A percentile compares a stretch with the other conserved stretches of the same genome.
Evolutionary conservation across 2,888 invertebrate genomes (phyloP).

Genomic region (Mythimna lalbum): DNA sequence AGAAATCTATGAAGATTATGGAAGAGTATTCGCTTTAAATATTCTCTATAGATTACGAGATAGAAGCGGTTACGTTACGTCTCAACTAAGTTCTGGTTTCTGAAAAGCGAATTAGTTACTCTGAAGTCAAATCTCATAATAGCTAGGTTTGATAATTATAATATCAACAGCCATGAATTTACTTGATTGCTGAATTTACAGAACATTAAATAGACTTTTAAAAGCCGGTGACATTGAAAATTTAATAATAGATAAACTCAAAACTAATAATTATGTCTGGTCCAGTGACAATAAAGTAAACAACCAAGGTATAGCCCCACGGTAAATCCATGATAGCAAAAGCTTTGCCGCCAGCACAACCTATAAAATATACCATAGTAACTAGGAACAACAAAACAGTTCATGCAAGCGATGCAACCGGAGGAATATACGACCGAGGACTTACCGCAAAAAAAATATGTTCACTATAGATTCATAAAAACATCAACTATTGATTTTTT

Average conservation of each 20-base stretch:
- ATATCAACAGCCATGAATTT: too few species aligned
- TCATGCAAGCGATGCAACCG: neutral
- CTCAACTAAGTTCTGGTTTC: too few species aligned
- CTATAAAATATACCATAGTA: neutral
- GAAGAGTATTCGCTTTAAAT: too few species aligned
- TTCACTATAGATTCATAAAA: too few species aligned
- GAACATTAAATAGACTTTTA: too few species aligned
- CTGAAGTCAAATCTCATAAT: too few species aligned
- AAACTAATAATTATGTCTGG: neutral
- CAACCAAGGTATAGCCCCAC: slow-evolving; percentile 17
- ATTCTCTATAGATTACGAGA: too few species aligned
- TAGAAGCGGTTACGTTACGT: too few species aligned
- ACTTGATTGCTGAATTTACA: too few species aligned
- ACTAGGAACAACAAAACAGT: neutral
- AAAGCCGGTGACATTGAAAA: neutral
- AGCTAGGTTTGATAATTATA: too few species aligned
- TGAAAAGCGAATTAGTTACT: neutral
- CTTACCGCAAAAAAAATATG: neutral
- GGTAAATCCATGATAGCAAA: neutral
- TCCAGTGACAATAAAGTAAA: neutral
- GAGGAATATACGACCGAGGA: slow-evolving; percentile 4
- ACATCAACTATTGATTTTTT: too few species aligned
- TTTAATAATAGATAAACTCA: neutral
- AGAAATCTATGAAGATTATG: too few species aligned
- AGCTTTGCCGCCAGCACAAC: slow-evolving; percentile 19